Evolutionary conservation across 64 coral and sea anemone genomes (phyloP).

Genomic region (Montipora sp.): DNA sequence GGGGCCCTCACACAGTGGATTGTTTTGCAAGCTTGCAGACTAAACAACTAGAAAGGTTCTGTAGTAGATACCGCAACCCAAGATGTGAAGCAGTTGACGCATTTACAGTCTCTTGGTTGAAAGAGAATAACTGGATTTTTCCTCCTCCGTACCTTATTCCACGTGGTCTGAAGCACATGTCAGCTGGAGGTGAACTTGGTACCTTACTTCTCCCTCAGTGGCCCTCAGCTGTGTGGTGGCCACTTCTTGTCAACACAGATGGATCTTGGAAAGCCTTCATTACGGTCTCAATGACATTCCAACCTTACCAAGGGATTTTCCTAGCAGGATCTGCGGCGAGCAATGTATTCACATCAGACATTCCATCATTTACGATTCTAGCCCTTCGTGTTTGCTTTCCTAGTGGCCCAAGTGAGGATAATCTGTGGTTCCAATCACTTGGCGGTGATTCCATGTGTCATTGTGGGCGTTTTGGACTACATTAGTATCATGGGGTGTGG

Average conservation of each 20-base stretch:
- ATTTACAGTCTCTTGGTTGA: conserved; percentile 58
- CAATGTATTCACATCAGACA: conserved; percentile 39
- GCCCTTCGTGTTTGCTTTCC: conserved; percentile 35
- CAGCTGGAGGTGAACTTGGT: conserved; percentile 34
- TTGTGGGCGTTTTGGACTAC: background rate
- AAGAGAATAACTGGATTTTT: conserved; percentile 61
- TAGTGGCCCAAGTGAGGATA: background rate
- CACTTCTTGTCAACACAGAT: conserved; percentile 37
- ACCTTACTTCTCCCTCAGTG: conserved; percentile 42
- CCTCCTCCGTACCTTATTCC: conserved; percentile 44
- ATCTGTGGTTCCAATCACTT: background rate
- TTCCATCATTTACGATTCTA: conserved; percentile 34
- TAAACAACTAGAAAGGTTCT: conserved; percentile 49
- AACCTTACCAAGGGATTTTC: conserved; percentile 46
- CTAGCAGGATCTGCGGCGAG: conserved; percentile 51
- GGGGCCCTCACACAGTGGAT: conserved; percentile 48
- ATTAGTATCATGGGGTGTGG: background rate
- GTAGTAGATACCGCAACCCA: conserved; percentile 52
- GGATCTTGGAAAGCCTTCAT: conserved; percentile 51
- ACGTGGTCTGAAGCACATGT: conserved; percentile 55
- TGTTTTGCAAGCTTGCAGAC: conserved; percentile 50
- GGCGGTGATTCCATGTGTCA: background rate
- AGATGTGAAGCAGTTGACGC: conserved; percentile 24
- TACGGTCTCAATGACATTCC: background rate
- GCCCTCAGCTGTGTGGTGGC: conserved; percentile 72